These are phyloP conservation scores for Phortica magna DNA, from an alignment of 2,888 invertebrate genomes.

Conservation along the genomic window DNA sequence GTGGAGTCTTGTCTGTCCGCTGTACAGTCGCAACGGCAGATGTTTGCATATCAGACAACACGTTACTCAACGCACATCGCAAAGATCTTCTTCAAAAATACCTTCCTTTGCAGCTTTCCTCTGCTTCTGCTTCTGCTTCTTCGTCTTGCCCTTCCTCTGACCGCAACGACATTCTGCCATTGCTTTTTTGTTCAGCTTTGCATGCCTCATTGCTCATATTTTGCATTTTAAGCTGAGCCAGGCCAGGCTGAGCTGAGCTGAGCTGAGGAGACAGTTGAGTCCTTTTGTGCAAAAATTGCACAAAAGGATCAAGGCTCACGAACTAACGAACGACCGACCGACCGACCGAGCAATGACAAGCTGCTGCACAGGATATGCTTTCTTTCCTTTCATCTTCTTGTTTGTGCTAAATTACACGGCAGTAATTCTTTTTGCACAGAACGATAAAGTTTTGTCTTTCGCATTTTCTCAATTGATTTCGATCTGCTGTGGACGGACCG, in stretches of 20 bases:
- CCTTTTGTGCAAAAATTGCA: background rate
- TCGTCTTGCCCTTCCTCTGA: background rate
- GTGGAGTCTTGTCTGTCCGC: background rate
- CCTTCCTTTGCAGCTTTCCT: background rate
- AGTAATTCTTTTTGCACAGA: constrained; percentile 1
- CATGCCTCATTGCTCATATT: constrained; percentile 26
- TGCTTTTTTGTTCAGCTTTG: constrained; percentile 6
- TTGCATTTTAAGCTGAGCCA: constrained; percentile 18
- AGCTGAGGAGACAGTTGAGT: no score
- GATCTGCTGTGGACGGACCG: background rate
- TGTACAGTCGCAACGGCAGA: constrained; percentile 10
- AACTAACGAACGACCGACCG: background rate
- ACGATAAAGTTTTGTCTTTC: background rate
- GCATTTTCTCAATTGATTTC: constrained; percentile 1
- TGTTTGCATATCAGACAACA: constrained; percentile 31
- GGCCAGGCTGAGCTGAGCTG: background rate
- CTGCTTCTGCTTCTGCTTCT: background rate
- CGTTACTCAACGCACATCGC: background rate
- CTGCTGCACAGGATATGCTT: background rate
- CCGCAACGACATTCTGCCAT: background rate
- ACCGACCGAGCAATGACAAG: background rate
- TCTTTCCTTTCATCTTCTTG: background rate
- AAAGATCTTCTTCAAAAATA: constrained; percentile 1
- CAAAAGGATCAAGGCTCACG: constrained; percentile 18
- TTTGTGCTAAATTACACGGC: constrained; percentile 29